phyloP scores from a whole-genome alignment of 2,888 invertebrate species.

The Teleogryllus oceanicus region DNA sequence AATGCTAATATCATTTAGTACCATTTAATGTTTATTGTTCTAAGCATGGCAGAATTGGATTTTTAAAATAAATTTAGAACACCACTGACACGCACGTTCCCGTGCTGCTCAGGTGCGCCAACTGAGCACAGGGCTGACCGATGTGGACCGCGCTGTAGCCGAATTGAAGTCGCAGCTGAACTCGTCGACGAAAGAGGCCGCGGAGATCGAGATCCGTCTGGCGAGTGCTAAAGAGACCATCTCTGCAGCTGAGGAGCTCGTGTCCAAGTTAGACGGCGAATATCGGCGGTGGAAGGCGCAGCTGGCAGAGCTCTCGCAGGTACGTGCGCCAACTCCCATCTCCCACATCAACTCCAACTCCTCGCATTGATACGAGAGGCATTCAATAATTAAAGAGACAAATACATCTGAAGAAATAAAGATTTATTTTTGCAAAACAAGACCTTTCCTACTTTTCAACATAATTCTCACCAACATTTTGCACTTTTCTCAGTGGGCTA shows the following conservation, averaged over 20 bases:
- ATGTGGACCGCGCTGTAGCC: constrained; percentile 77
- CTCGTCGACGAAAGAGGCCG: constrained; percentile 88
- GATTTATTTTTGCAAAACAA: too few relatives aligned
- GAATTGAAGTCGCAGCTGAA: constrained; percentile 75
- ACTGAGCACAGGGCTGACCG: constrained; percentile 69
- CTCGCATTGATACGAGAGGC: too few relatives aligned
- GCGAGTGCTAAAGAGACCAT: constrained; percentile 74
- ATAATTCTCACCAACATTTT: too few relatives aligned
- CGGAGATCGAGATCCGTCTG: constrained; percentile 81
- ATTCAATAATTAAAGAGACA: too few relatives aligned
- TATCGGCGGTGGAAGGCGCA: constrained; percentile 78
- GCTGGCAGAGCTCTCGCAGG: neutral
- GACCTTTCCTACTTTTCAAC: too few relatives aligned
- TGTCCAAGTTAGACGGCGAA: constrained; percentile 84
- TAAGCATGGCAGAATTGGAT: too few relatives aligned
- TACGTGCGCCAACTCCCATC: neutral
- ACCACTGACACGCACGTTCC: neutral
- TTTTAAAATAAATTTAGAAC: neutral
- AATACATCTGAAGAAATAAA: too few relatives aligned
- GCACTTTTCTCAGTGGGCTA: too few relatives aligned
- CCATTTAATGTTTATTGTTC: too few relatives aligned
- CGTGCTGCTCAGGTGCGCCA: constrained; percentile 73
- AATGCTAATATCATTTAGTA: too few relatives aligned
- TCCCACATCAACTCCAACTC: too few relatives aligned
- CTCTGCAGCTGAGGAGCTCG: constrained; percentile 71